Evolutionary conservation across 2,888 invertebrate genomes (phyloP).

Genomic region (Cremastinae sp.): DNA sequence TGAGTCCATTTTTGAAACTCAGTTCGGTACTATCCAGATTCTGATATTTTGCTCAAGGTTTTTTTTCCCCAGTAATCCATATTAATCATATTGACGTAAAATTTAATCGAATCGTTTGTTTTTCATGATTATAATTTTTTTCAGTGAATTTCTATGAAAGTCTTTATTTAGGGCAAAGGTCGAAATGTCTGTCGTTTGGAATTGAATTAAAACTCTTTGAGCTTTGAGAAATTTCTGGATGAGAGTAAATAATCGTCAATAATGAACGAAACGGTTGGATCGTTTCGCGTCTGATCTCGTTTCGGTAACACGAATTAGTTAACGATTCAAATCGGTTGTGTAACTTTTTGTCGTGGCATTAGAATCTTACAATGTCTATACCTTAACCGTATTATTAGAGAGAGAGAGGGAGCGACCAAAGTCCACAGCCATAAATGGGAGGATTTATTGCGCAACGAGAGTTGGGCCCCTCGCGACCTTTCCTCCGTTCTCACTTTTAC

Average conservation of each 20-base stretch:
- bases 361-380: constrained; percentile 27
- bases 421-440: constrained; percentile 18
- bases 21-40: too few species aligned
- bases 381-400: constrained; percentile 57
- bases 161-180: too few species aligned
- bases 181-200: too few species aligned
- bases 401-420: constrained; percentile 16
- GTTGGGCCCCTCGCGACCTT: constrained; percentile 63
- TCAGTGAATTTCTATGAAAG: too few species aligned
- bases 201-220: constrained; percentile 2
- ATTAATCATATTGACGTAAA: too few species aligned
- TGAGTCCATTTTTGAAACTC: constrained; percentile 67
- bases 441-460: constrained; percentile 62
- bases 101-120: too few species aligned
- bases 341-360: constrained; percentile 46
- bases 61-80: too few species aligned
- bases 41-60: too few species aligned
- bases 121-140: too few species aligned
- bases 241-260: too few species aligned
- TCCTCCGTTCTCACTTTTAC: constrained; percentile 55
- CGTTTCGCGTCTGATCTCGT: constrained; percentile 38
- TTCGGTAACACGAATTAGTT: constrained; percentile 32
- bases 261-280: constrained; percentile 1
- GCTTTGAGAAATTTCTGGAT: too few species aligned
- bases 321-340: constrained; percentile 47